Conservation (phyloP, 1,140 invertebrate genomes). For the Eulimnadia texana region DNA sequence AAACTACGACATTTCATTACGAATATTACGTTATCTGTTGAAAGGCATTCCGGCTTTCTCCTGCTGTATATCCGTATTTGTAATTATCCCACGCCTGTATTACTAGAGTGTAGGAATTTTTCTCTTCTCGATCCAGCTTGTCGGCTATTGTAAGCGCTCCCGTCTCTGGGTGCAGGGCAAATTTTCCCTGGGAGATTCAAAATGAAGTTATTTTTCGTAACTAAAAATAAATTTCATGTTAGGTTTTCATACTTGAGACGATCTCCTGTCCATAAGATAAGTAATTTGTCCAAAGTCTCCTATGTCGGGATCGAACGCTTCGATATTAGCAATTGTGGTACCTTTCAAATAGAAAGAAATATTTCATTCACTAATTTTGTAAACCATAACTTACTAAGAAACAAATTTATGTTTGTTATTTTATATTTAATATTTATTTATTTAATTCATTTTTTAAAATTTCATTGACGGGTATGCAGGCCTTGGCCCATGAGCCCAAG, state of each 20-base stretch:
- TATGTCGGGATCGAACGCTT: constrained; percentile 67
- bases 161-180: constrained; percentile 68
- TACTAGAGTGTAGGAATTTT: constrained; percentile 57
- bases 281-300: constrained; percentile 82
- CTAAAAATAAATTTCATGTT: no score
- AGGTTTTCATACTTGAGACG: constrained; percentile 48
- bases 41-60: constrained; percentile 79
- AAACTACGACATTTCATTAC: constrained; percentile 13
- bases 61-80: constrained; percentile 74
- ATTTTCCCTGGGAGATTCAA: constrained; percentile 45
- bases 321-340: constrained; percentile 52
- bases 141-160: constrained; percentile 65
- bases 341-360: no score
- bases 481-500: no score
- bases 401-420: no score
- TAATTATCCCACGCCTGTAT: constrained; percentile 92
- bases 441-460: no score
- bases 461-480: no score
- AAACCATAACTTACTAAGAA: no score
- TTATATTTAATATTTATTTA: no score
- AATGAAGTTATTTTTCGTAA: no score
- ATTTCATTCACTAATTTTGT: no score
- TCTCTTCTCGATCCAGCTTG: constrained; percentile 64
- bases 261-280: constrained; percentile 68
- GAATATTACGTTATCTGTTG: constrained; percentile 66